Base-by-base conservation (phyloP, 1,140 invertebrate species). In the Catajapyx aquilonaris region DNA sequence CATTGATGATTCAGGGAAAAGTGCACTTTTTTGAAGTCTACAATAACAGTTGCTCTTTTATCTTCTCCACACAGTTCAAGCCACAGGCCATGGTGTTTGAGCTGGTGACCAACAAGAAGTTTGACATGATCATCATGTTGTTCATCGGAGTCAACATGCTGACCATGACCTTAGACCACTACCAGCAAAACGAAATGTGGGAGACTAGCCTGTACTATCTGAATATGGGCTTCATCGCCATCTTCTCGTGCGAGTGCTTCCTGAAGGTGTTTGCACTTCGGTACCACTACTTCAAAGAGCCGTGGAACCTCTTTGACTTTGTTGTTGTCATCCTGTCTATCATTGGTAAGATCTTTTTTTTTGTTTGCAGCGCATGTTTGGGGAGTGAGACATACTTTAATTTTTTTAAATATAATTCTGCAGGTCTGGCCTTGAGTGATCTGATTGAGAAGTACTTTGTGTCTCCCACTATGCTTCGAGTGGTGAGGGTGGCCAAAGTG, bases 301-400 rank as follows among this genome's bases (percentile, higher is more conserved):
- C 91, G 40, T 97, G 93, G 93, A 97, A 97, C 68, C 71, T 96
- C 49, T 97, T 97, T 69, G 93, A 97, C 72, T 91, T 94, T 67
- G 81, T 94, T 53, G 88, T 97, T 57, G 91, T 97, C 53, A 88
- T 93, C 67, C 76, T 96, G 61, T 96, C 91, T 58, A 90, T 97
- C 66, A 73, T 88, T 65, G 81, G 84, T 87, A 70, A 74, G 68
- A 66, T 13, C 20, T 11, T 20, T 44, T 36, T 53, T 56, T 43
- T n/a, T n/a, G n/a, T n/a, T n/a, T n/a, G n/a, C n/a, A n/a, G n/a
- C n/a, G n/a, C n/a, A n/a, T n/a, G n/a, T n/a, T n/a, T n/a, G n/a
- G n/a, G n/a, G n/a, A n/a, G n/a, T n/a, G n/a, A n/a, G n/a, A n/a
- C n/a, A n/a, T n/a, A n/a, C n/a, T n/a, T n/a, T n/a, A n/a, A n/a